Conservation (phyloP, 2,797 vertebrate genomes). For the Telmatherina bonti region DNA sequence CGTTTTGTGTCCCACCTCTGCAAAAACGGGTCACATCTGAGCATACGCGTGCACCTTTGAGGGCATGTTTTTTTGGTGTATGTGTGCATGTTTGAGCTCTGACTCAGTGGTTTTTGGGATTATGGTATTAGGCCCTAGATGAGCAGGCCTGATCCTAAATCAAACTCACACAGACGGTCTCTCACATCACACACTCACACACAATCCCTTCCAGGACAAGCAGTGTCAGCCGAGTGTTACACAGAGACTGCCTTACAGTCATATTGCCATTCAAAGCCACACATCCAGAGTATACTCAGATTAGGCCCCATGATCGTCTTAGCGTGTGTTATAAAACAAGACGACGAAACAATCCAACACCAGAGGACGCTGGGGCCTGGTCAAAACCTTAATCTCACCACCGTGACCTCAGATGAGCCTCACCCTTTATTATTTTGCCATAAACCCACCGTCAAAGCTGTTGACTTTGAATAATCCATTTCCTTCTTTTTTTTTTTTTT, state of each 20-base stretch:
- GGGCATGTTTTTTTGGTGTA: constrained; percentile 50
- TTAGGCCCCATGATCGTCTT: constrained; percentile 78
- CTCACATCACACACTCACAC: constrained; percentile 54
- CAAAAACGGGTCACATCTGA: constrained; percentile 65
- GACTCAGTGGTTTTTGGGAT: constrained; percentile 83
- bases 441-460: constrained; percentile 57
- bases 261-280: constrained; percentile 75
- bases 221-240: constrained; percentile 75
- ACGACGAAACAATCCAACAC: constrained; percentile 73
- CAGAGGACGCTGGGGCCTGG: constrained; percentile 50
- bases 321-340: constrained; percentile 78
- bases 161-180: constrained; percentile 76
- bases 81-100: constrained; percentile 73
- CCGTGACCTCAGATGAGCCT: constrained; percentile 65
- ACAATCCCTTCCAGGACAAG: constrained; percentile 76
- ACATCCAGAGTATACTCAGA: constrained; percentile 73
- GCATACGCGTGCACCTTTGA: constrained; percentile 27
- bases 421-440: constrained; percentile 62
- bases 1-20: constrained; percentile 61
- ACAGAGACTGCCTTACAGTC: constrained; percentile 70
- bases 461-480: constrained; percentile 64
- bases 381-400: constrained; percentile 67
- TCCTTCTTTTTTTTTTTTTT: constrained; percentile 30
- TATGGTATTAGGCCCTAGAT: constrained; percentile 83
- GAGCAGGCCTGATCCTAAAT: constrained; percentile 81